Base-by-base conservation (phyloP, 2,888 invertebrate genomes). In the Desoria tigrina region DNA sequence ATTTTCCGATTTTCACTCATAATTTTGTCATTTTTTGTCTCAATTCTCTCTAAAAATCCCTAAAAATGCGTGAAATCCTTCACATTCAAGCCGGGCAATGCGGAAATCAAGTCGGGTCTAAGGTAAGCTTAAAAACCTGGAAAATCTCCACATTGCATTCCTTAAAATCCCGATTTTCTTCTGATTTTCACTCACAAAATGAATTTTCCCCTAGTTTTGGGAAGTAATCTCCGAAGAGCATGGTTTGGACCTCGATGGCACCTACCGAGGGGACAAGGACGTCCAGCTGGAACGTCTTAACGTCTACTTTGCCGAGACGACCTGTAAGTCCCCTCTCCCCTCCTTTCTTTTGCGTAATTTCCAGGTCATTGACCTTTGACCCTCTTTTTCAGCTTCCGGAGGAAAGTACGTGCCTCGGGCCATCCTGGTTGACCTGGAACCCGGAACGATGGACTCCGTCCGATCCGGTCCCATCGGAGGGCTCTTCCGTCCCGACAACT, bases 361-460 rank as follows among this genome's bases (percentile, higher is more conserved):
- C 16, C 9, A 9, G 16, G 9, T 16, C 39, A 39, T 39, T 39
- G 9, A 39, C 39, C 16, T 39, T 39, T 16, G 3, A 26, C 63
- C 77, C 92, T 90, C 60, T 92, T 92, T 77, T 94, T 94, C 83
- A 96, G 94, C 82, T 95, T 96, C 66, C 95, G 95, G 7, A 86
- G 95, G 73, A 93, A 94, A 77, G n/a, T n/a, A n/a, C n/a, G n/a
- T n/a, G n/a, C n/a, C n/a, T n/a, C n/a, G n/a, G n/a, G n/a, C n/a
- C n/a, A 89, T 96, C 79, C 86, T 96, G 67, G 92, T 96, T 74
- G 96, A 97, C 80, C 83, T 97, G 79, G 96, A 97, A 82, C 96
- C 96, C 54, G 96, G 96, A 75, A 96, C 95, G 77, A 96, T 97
- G 95, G 96, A 97, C 82, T 92, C 94, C 0, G 94, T 97, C 71